phyloP scores from a whole-genome alignment of 2,797 vertebrate genomes.

The Pseudochaenichthys georgianus region DNA sequence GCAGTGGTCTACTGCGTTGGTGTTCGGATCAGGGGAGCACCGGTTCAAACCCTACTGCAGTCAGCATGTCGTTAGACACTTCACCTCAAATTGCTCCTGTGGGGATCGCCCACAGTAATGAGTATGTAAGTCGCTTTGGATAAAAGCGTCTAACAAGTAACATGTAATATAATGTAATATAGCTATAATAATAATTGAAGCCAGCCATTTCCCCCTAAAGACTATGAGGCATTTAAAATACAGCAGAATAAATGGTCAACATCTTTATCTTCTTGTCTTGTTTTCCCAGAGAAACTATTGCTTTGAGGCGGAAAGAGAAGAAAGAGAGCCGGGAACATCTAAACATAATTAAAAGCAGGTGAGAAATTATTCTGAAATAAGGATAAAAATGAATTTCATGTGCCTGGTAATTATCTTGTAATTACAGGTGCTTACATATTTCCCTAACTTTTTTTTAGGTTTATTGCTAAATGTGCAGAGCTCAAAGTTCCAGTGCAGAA shows the following conservation, averaged over 20 bases:
- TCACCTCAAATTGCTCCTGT: too few species aligned
- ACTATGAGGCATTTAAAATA: not conserved
- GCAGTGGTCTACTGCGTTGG: too few species aligned
- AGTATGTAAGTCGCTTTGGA: too few species aligned
- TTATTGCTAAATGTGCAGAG: slow-evolving; percentile 76
- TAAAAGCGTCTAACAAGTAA: too few species aligned
- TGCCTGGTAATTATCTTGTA: not conserved
- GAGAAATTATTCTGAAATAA: slow-evolving; percentile 15
- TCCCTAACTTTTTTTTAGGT: slow-evolving; percentile 61
- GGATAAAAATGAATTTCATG: not conserved
- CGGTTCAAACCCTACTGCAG: too few species aligned
- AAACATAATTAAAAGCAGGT: slow-evolving; percentile 81
- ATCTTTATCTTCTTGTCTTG: not conserved
- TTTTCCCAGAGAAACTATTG: slow-evolving; percentile 77
- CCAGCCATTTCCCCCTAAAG: not conserved
- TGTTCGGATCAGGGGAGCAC: too few species aligned
- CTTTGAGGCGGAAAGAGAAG: slow-evolving; percentile 65
- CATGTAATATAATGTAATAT: too few species aligned
- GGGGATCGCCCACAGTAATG: too few species aligned
- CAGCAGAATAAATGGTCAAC: not conserved
- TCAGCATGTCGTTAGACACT: too few species aligned
- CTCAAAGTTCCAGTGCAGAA: slow-evolving; percentile 78
- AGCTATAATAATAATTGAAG: too few species aligned
- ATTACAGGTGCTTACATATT: not conserved
- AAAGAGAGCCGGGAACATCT: slow-evolving; percentile 82